Conservation (phyloP, 2,888 invertebrate species). For the Sylvicola cinctus region DNA sequence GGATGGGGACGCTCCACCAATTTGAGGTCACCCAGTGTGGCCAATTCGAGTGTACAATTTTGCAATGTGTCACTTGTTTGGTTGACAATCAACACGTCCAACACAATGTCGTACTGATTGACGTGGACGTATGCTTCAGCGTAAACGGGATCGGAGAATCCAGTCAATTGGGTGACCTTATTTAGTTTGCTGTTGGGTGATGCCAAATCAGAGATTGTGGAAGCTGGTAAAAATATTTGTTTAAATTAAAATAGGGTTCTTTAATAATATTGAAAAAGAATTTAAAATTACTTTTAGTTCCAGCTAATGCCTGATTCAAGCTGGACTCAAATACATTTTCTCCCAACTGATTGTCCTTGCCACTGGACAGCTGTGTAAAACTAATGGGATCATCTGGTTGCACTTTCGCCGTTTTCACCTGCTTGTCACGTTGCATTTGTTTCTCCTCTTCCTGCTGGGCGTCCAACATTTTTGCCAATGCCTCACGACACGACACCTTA, state of each 20-base stretch:
- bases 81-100: constrained; percentile 95
- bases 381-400: constrained; percentile 72
- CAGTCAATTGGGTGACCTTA: constrained; percentile 89
- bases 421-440: constrained; percentile 35
- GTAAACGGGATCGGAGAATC: constrained; percentile 98
- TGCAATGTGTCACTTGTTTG: constrained; percentile 97
- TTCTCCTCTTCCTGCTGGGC: constrained; percentile 43
- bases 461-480: constrained; percentile 63
- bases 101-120: constrained; percentile 94
- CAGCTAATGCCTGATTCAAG: constrained; percentile 71
- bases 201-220: constrained; percentile 27
- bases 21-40: constrained; percentile 92
- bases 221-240: constrained; percentile 7
- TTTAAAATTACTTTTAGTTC: constrained; percentile 20
- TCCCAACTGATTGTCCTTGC: constrained; percentile 34
- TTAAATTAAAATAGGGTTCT: neutral
- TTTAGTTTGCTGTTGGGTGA: constrained; percentile 37
- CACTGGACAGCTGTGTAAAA: constrained; percentile 54
- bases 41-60: constrained; percentile 92
- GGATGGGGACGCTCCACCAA: constrained; percentile 94
- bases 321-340: constrained; percentile 83
- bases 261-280: neutral
- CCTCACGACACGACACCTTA: constrained; percentile 48
- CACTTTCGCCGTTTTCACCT: constrained; percentile 43
- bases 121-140: constrained; percentile 99